Conservation (phyloP, 2,888 invertebrate species). For the Dicyrtoma fusca region DNA sequence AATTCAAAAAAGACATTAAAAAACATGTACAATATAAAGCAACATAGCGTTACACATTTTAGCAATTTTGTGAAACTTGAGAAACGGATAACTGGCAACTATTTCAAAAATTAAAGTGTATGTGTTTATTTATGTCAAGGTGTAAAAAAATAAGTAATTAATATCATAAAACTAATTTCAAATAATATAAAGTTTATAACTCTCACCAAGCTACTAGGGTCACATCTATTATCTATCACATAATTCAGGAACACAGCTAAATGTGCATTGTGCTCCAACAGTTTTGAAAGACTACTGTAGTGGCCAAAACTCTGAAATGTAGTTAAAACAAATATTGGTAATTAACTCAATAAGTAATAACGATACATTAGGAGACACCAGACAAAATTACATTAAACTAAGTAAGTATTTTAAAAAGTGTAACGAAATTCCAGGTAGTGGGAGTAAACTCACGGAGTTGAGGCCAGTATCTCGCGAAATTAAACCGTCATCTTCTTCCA, state of each 20-base stretch:
- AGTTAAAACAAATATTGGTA: too few species aligned
- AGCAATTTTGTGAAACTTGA: too few species aligned
- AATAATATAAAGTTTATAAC: neutral
- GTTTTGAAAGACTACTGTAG: slow-evolving; percentile 79
- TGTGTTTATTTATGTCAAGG: neutral
- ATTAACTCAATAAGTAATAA: neutral
- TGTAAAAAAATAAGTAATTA: slow-evolving; percentile 19
- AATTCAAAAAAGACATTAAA: slow-evolving; percentile 56
- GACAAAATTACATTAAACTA: neutral
- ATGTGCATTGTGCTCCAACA: slow-evolving; percentile 85
- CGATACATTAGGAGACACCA: too few species aligned
- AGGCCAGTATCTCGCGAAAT: slow-evolving; percentile 30
- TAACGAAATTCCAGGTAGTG: too few species aligned
- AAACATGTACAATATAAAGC: neutral
- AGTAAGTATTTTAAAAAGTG: too few species aligned
- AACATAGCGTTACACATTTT: neutral
- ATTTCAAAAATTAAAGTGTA: neutral
- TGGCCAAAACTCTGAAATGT: slow-evolving; percentile 74
- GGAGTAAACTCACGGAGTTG: slow-evolving; percentile 26
- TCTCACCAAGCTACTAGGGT: slow-evolving; percentile 74
- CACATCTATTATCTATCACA: slow-evolving; percentile 75
- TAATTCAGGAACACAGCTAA: slow-evolving; percentile 94
- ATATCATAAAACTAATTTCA: slow-evolving; percentile 1
- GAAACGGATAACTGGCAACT: too few species aligned
- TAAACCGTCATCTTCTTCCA: slow-evolving; percentile 84